Evolutionary conservation across 2,888 invertebrate species (phyloP).

Genomic region (Hirtodrosophila confusa): DNA sequence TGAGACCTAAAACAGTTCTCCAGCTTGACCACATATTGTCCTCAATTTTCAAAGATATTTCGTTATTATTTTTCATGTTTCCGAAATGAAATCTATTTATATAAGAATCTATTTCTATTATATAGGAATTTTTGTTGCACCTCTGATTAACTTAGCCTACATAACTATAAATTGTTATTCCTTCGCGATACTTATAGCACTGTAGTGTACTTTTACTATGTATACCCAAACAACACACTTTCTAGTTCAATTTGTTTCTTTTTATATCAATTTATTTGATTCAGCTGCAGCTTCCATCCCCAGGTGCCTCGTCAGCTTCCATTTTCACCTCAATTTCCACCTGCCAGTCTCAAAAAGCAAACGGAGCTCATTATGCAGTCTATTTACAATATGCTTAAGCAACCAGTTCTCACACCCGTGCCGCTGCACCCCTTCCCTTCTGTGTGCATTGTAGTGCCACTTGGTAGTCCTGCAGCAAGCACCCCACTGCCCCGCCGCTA

Average conservation of each 20-base stretch:
- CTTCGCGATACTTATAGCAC: no score
- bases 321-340: slow-evolving; percentile 64
- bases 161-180: no score
- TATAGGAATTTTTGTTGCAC: no score
- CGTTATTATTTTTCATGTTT: no score
- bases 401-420: slow-evolving; percentile 39
- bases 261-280: slow-evolving; percentile 23
- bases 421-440: neutral
- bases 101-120: no score
- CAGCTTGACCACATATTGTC: no score
- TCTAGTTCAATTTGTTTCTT: slow-evolving; percentile 5
- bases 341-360: slow-evolving; percentile 68
- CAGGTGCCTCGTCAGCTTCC: slow-evolving; percentile 29
- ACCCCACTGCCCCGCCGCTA: slow-evolving; percentile 6
- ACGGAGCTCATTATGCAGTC: slow-evolving; percentile 76
- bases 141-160: no score
- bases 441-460: slow-evolving; percentile 74
- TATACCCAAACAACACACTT: neutral
- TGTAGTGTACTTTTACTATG: no score
- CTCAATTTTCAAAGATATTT: no score
- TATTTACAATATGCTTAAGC: slow-evolving; percentile 77
- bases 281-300: neutral
- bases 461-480: slow-evolving; percentile 44
- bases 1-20: no score
- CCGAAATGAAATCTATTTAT: no score